phyloP scores from a whole-genome alignment of 2,113 vertebrate genomes.

The Lagopus muta region DNA sequence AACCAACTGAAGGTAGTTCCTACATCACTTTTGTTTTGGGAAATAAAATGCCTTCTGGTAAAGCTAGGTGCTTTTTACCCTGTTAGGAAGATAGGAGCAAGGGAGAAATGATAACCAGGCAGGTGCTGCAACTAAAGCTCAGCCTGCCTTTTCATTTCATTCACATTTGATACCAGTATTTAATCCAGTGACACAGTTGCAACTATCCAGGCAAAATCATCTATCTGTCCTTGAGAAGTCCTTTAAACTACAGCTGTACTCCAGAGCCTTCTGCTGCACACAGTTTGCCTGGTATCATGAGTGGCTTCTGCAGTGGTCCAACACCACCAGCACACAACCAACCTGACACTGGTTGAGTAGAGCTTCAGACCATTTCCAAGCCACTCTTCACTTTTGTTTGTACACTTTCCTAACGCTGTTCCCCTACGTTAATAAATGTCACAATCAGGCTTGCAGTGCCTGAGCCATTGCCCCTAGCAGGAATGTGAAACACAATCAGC shows the following conservation, averaged over 20 bases:
- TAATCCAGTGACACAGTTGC: neutral
- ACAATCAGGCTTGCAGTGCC: neutral
- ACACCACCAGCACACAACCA: neutral
- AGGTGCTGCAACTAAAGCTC: no score
- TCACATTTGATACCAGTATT: neutral
- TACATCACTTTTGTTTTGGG: no score
- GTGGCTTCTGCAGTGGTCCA: neutral
- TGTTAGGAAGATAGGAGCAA: no score
- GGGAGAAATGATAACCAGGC: no score
- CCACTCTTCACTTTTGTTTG: neutral
- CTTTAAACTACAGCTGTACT: neutral
- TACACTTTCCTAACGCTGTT: neutral
- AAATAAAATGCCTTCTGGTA: no score
- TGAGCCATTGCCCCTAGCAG: neutral
- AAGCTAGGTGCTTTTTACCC: no score
- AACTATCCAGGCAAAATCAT: neutral
- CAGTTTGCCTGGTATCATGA: neutral
- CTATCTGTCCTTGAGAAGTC: neutral
- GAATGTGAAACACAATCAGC: neutral
- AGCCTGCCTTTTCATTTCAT: no score
- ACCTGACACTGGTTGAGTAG: neutral
- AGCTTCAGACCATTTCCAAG: neutral
- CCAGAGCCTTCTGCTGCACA: neutral
- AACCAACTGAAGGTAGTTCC: no score
- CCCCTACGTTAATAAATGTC: neutral